phyloP scores from a whole-genome alignment of 2,113 vertebrate genomes.

The Laticauda colubrina region DNA sequence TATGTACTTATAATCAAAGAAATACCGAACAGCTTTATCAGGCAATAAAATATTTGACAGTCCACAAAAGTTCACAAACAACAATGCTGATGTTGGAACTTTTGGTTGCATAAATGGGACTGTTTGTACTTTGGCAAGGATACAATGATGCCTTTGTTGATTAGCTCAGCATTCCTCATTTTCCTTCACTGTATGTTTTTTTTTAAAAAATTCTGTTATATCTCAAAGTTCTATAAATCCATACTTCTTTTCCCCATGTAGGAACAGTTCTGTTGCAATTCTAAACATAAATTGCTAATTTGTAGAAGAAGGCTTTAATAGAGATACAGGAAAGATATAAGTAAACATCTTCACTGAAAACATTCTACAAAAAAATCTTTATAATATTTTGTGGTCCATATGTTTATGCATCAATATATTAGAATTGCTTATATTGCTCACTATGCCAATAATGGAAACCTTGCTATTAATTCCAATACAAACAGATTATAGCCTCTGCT shows the following conservation, averaged over 20 bases:
- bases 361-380: not conserved
- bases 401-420: conserved; percentile 14
- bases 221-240: conserved; percentile 44
- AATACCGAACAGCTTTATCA: conserved; percentile 23
- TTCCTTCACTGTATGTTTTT: conserved; percentile 4
- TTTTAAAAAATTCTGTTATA: conserved; percentile 47
- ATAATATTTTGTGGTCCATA: not conserved
- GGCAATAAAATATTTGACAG: conserved; percentile 11
- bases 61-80: conserved; percentile 35
- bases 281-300: conserved; percentile 37
- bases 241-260: not conserved
- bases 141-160: conserved; percentile 40
- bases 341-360: not conserved
- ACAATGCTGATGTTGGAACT: conserved; percentile 37
- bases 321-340: not conserved
- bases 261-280: conserved; percentile 60
- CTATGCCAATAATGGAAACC: conserved; percentile 43
- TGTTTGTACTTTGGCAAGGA: conserved; percentile 48
- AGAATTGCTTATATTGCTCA: conserved; percentile 22
- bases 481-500: conserved; percentile 24
- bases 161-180: conserved; percentile 37
- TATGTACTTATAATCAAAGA: conserved; percentile 18
- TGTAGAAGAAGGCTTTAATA: not conserved
- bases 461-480: conserved; percentile 33
- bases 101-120: conserved; percentile 47